Percentiles rank a stretch among this genome's conserved stretches.
Conservation (phyloP, 1,140 invertebrate species). For the Hycleus cichorii region DNA sequence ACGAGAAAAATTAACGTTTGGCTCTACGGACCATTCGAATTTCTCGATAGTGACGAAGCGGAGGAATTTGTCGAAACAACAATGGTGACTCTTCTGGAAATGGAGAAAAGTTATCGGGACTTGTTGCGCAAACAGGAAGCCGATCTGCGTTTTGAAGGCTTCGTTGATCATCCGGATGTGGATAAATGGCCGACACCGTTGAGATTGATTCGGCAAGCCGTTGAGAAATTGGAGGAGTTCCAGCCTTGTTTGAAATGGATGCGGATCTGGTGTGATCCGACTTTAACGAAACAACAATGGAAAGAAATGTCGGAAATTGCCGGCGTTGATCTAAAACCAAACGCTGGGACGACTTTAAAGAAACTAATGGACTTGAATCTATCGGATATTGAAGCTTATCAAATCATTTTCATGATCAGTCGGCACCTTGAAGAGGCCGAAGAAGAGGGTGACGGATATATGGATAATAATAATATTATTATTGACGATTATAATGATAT, state of each 20-base stretch:
- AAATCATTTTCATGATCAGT: constrained; percentile 66
- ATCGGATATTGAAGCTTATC: constrained; percentile 68
- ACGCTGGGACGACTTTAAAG: constrained; percentile 73
- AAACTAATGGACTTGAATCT: constrained; percentile 75
- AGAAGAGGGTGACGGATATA: too few species aligned
- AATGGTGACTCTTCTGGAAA: constrained; percentile 52
- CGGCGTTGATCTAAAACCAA: constrained; percentile 76
- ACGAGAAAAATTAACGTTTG: constrained; percentile 73
- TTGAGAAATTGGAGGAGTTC: constrained; percentile 73
- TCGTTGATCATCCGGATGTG: constrained; percentile 69
- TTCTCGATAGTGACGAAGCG: constrained; percentile 63
- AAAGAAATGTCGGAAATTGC: constrained; percentile 79
- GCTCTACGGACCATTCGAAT: constrained; percentile 86
- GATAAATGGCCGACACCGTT: constrained; percentile 69
- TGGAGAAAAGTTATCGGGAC: constrained; percentile 70
- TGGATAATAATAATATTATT: too few species aligned
- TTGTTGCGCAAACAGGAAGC: constrained; percentile 71
- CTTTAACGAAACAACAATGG: constrained; percentile 82
- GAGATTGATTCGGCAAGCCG: constrained; percentile 61
- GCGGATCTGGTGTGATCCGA: constrained; percentile 80
- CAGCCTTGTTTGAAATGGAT: constrained; percentile 72
- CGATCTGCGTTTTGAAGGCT: constrained; percentile 55
- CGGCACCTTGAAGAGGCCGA: constrained; percentile 48
- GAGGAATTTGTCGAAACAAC: constrained; percentile 65
- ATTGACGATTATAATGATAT: too few species aligned